Conservation (phyloP, 2,888 invertebrate species). For the Apamea monoglypha region DNA sequence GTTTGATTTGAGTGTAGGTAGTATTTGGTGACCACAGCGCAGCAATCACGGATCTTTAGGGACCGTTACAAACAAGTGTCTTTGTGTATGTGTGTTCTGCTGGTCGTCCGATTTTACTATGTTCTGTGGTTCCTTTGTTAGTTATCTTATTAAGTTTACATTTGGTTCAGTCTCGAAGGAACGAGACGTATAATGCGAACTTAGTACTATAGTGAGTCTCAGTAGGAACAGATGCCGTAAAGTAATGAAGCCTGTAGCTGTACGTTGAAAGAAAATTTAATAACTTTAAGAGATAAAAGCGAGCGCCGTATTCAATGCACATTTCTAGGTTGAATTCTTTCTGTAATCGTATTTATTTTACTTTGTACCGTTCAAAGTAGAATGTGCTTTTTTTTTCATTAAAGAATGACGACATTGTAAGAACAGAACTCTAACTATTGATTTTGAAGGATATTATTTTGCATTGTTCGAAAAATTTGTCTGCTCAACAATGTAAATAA, state of each 20-base stretch:
- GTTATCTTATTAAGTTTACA: constrained; percentile 62
- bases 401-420: constrained; percentile 9
- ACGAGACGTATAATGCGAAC: constrained; percentile 10
- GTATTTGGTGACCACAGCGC: constrained; percentile 62
- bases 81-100: constrained; percentile 64
- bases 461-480: neutral
- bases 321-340: constrained; percentile 29
- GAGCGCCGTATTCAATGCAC: constrained; percentile 29
- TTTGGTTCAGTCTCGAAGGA: constrained; percentile 44
- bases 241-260: constrained; percentile 46
- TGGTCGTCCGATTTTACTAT: constrained; percentile 57
- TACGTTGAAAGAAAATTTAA: constrained; percentile 39
- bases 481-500: neutral
- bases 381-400: neutral
- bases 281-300: constrained; percentile 36
- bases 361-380: constrained; percentile 7
- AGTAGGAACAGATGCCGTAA: constrained; percentile 28
- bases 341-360: constrained; percentile 29
- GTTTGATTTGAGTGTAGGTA: constrained; percentile 22
- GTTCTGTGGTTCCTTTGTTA: constrained; percentile 54
- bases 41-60: constrained; percentile 77
- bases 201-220: constrained; percentile 14
- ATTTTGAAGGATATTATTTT: neutral
- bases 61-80: constrained; percentile 74
- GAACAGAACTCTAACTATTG: neutral